Evolutionary conservation across 2,888 invertebrate species (phyloP).

Genomic region (Syritta pipiens): DNA sequence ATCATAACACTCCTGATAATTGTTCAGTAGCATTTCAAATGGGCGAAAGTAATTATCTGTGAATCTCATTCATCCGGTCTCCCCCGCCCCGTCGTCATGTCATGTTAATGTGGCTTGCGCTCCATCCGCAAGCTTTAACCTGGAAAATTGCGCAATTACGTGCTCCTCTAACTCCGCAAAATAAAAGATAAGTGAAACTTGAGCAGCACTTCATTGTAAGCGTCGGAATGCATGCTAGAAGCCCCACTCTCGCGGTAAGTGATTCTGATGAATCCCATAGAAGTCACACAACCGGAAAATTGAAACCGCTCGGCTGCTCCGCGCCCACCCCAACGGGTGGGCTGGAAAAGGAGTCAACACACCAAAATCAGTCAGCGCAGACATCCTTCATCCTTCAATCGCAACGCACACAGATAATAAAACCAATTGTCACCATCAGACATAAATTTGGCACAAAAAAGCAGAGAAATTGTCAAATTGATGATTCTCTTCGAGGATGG

Average conservation of each 20-base stretch:
- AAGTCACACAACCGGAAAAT: constrained; percentile 23
- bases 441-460: constrained; percentile 2
- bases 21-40: constrained; percentile 39
- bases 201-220: neutral
- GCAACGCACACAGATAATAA: constrained; percentile 32
- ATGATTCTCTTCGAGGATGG: constrained; percentile 5
- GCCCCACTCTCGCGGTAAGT: neutral
- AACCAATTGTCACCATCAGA: constrained; percentile 58
- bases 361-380: too few species aligned
- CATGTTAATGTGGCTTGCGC: neutral
- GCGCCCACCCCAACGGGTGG: too few species aligned
- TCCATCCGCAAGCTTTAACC: neutral
- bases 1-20: constrained; percentile 24
- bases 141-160: constrained; percentile 33
- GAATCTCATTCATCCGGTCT: constrained; percentile 9
- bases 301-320: neutral
- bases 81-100: neutral
- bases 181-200: constrained; percentile 29
- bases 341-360: too few species aligned
- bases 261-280: neutral
- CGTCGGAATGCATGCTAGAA: neutral
- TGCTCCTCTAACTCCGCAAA: neutral
- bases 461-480: constrained; percentile 28
- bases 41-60: constrained; percentile 42
- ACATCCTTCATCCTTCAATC: constrained; percentile 44